Percentiles rank a stretch among this genome's conserved stretches.
phyloP scores from a whole-genome alignment of 2,797 vertebrate genomes.

The Urophycis tenuis region DNA sequence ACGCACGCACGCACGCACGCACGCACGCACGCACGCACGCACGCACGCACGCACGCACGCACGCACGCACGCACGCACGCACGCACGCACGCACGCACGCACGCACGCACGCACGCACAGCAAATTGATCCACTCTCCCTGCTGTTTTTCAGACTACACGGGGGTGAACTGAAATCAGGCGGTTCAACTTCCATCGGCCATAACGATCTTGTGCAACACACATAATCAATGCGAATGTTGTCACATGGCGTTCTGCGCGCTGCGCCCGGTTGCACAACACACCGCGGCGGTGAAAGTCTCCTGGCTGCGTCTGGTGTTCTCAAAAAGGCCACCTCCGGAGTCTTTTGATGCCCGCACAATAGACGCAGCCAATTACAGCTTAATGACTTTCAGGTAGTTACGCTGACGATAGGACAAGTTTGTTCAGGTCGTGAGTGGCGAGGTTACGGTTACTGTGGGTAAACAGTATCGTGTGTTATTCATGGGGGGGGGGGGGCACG shows the following conservation, averaged over 20 bases:
- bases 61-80: too few species aligned
- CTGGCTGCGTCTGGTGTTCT: not conserved
- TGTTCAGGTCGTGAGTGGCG: not conserved
- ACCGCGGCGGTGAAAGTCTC: not conserved
- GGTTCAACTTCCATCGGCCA: not conserved
- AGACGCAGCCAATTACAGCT: not conserved
- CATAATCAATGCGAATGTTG: not conserved
- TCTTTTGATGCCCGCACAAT: not conserved
- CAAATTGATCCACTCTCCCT: constrained; percentile 4
- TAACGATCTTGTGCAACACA: not conserved
- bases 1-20: not conserved
- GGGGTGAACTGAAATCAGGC: not conserved
- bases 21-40: not conserved
- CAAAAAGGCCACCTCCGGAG: not conserved
- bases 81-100: not conserved
- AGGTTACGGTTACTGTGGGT: too few species aligned
- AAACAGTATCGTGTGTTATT: too few species aligned
- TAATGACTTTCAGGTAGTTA: not conserved
- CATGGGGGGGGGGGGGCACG: too few species aligned
- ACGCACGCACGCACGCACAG: not conserved
- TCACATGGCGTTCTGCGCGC: not conserved
- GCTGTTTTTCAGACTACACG: not conserved
- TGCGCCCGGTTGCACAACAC: not conserved
- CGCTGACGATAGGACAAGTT: not conserved
- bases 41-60: too few species aligned